A percentile compares a stretch with the other conserved stretches of the same genome.
phyloP scores from a whole-genome alignment of 2,888 invertebrate genomes.

The Chalcosyrphus nemorum region DNA sequence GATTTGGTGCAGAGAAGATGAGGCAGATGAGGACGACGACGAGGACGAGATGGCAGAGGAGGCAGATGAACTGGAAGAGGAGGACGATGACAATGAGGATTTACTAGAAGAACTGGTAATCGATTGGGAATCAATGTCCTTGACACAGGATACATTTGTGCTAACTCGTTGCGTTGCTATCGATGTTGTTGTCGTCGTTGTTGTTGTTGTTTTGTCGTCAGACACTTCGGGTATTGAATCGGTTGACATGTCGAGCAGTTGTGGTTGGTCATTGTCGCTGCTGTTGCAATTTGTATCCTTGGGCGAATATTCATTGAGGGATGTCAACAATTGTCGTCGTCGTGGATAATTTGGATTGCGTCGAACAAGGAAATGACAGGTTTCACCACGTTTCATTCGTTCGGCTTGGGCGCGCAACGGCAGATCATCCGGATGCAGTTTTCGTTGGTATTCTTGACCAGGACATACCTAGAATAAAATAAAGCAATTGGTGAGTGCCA shows the following conservation, averaged over 20 bases:
- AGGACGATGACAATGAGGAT: conserved; percentile 75
- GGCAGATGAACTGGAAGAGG: conserved; percentile 75
- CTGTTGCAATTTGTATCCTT: conserved; percentile 69
- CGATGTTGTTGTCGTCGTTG: conserved; percentile 77
- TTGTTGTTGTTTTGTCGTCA: conserved; percentile 76
- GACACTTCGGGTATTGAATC: conserved; percentile 79
- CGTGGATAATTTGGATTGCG: conserved; percentile 89
- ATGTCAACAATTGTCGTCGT: conserved; percentile 81
- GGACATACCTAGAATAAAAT: conserved; percentile 84
- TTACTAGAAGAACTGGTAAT: conserved; percentile 50
- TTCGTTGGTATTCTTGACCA: conserved; percentile 93
- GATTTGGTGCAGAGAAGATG: conserved; percentile 18
- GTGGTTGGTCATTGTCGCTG: conserved; percentile 75
- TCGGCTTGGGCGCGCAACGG: conserved; percentile 90
- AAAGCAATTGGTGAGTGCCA: background rate
- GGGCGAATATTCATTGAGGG: conserved; percentile 75
- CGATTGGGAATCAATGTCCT: conserved; percentile 68
- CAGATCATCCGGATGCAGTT: conserved; percentile 93
- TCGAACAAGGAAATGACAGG: conserved; percentile 91
- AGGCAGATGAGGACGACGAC: background rate
- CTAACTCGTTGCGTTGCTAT: conserved; percentile 26
- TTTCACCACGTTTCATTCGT: conserved; percentile 86
- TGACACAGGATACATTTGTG: conserved; percentile 42
- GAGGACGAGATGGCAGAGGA: background rate
- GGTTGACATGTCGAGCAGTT: conserved; percentile 79